phyloP scores from a whole-genome alignment of 2,797 vertebrate species.

The Gymnodraco acuticeps region DNA sequence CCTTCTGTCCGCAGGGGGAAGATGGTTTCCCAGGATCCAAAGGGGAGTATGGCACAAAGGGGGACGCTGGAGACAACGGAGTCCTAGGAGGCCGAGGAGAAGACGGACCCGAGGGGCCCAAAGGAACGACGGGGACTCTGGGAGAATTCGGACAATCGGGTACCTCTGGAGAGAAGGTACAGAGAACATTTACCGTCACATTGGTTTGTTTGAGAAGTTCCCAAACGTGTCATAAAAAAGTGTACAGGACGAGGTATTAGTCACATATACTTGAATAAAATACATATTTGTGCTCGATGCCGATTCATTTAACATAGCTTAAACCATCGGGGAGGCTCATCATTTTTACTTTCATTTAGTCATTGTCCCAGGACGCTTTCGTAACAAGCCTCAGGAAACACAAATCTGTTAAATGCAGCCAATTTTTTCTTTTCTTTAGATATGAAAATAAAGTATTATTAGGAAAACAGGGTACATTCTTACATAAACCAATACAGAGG shows the following conservation, averaged over 20 bases:
- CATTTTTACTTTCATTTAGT: constrained; percentile 19
- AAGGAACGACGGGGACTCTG: constrained; percentile 90
- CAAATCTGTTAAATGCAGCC: background rate
- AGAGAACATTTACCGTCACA: background rate
- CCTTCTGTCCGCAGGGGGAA: constrained; percentile 88
- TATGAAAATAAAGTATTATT: too few relatives aligned
- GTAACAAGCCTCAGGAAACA: constrained; percentile 11
- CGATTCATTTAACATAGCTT: constrained; percentile 26
- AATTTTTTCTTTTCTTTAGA: background rate
- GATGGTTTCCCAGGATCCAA: constrained; percentile 97
- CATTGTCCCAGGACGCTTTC: background rate
- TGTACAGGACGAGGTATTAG: too few relatives aligned
- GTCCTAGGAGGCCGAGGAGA: constrained; percentile 89
- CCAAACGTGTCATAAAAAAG: too few relatives aligned
- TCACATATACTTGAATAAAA: constrained; percentile 16
- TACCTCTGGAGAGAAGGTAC: constrained; percentile 93
- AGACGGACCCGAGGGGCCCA: constrained; percentile 94
- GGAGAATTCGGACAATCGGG: constrained; percentile 90
- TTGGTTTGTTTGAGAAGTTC: too few relatives aligned
- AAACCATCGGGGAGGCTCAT: constrained; percentile 12
- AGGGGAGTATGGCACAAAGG: constrained; percentile 96
- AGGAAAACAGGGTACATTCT: too few relatives aligned
- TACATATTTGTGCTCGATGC: constrained; percentile 2
- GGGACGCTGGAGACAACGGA: constrained; percentile 92
- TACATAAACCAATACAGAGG: background rate